Evolutionary conservation across 2,888 invertebrate species (phyloP).

Genomic region (Scaptomyza parva): DNA sequence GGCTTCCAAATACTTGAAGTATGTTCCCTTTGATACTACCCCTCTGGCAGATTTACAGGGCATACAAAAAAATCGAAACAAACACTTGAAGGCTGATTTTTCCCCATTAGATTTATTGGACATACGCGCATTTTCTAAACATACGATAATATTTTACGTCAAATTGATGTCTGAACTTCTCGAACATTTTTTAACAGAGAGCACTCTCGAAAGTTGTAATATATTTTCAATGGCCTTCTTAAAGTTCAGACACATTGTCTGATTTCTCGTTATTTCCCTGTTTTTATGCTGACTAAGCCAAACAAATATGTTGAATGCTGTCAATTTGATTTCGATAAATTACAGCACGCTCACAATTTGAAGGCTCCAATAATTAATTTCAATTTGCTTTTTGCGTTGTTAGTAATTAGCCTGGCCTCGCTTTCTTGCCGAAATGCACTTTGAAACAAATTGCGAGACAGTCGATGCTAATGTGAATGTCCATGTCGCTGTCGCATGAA

Average conservation of each 20-base stretch:
- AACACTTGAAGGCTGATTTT: slow-evolving; percentile 38
- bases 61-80: slow-evolving; percentile 1
- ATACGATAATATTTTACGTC: slow-evolving; percentile 39
- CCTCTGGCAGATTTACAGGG: background rate
- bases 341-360: slow-evolving; percentile 32
- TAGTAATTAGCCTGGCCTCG: slow-evolving; percentile 66
- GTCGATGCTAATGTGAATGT: slow-evolving; percentile 46
- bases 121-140: slow-evolving; percentile 45
- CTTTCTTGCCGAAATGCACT: slow-evolving; percentile 50
- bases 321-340: slow-evolving; percentile 57
- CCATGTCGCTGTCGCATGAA: slow-evolving; percentile 74
- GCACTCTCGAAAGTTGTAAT: slow-evolving; percentile 19
- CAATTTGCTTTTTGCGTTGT: slow-evolving; percentile 68
- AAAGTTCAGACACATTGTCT: slow-evolving; percentile 54
- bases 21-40: background rate
- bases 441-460: slow-evolving; percentile 58
- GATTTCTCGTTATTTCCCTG: slow-evolving; percentile 14
- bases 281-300: slow-evolving; percentile 39
- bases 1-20: no score
- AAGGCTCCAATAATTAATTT: slow-evolving; percentile 71
- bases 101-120: slow-evolving; percentile 35
- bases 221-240: slow-evolving; percentile 51
- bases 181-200: slow-evolving; percentile 1
- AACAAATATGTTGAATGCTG: slow-evolving; percentile 26
- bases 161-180: slow-evolving; percentile 37